Evolutionary conservation across 1,140 invertebrate species (phyloP).

Genomic region (Branchinecta lindahli): DNA sequence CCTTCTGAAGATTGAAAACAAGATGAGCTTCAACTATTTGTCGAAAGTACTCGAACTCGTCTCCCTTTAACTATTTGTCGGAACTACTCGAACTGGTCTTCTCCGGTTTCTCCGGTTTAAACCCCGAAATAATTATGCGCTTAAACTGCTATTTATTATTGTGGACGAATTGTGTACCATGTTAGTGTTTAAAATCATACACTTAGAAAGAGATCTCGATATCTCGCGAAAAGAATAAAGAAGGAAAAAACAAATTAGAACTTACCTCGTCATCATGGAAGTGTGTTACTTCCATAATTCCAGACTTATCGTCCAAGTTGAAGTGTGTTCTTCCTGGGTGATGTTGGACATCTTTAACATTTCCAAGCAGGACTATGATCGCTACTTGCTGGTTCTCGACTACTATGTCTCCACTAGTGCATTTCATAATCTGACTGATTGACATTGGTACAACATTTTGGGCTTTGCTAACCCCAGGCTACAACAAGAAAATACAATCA

Average conservation of each 20-base stretch:
- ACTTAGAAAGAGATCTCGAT: too few relatives aligned
- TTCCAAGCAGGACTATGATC: not conserved
- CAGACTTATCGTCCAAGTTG: not conserved
- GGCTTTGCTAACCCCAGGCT: not conserved
- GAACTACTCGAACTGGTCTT: too few relatives aligned
- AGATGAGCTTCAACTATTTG: too few relatives aligned
- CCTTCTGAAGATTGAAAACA: too few relatives aligned
- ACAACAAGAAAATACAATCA: not conserved
- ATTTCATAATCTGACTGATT: not conserved
- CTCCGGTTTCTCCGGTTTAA: too few relatives aligned
- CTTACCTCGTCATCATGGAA: conserved; percentile 5
- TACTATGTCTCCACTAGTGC: not conserved
- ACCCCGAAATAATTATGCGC: too few relatives aligned
- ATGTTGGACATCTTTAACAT: not conserved
- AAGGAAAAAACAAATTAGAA: not conserved
- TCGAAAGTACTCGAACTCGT: too few relatives aligned
- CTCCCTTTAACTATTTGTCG: too few relatives aligned
- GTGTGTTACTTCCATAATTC: not conserved
- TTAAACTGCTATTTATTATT: too few relatives aligned
- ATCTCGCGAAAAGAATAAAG: too few relatives aligned
- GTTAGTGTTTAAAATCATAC: too few relatives aligned
- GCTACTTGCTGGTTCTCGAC: not conserved
- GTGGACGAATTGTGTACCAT: too few relatives aligned
- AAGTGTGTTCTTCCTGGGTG: not conserved
- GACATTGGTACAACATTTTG: not conserved